A percentile compares a stretch with the other conserved stretches of the same genome.
Evolutionary conservation across 2,797 vertebrate genomes (phyloP).

Genomic region (Poecilia gillii): DNA sequence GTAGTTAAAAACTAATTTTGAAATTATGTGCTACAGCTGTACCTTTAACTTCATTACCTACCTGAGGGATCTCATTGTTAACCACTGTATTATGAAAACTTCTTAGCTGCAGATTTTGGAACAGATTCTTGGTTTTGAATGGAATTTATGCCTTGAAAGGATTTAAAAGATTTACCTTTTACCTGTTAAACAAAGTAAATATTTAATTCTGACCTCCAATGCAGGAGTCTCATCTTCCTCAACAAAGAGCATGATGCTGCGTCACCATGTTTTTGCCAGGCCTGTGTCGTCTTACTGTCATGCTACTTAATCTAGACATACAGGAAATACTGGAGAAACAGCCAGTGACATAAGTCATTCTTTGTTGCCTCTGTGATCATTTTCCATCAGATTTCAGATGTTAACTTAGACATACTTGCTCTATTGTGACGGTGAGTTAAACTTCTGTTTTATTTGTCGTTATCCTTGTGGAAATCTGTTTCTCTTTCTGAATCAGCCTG

Average conservation of each 20-base stretch:
- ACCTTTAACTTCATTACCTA: not conserved
- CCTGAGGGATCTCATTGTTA: not conserved
- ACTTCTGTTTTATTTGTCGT: no score
- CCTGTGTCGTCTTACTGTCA: not conserved
- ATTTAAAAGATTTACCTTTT: not conserved
- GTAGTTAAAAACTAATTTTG: no score
- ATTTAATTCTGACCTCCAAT: not conserved
- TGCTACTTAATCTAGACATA: not conserved
- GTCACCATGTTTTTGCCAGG: not conserved
- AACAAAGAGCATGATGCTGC: not conserved
- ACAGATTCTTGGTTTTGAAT: not conserved
- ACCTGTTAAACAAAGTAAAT: not conserved
- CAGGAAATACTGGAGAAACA: not conserved
- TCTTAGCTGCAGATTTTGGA: not conserved
- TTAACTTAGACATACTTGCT: not conserved
- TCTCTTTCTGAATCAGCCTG: not conserved
- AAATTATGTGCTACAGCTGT: not conserved
- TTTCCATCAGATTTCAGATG: not conserved
- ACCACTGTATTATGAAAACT: not conserved
- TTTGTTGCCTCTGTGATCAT: not conserved
- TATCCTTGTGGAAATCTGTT: not conserved
- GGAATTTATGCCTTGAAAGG: not conserved
- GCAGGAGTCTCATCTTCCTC: not conserved
- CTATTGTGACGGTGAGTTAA: not conserved
- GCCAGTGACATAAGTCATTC: not conserved